Evolutionary conservation across 2,113 vertebrate species (phyloP).

Genomic region (Lepus europaeus): DNA sequence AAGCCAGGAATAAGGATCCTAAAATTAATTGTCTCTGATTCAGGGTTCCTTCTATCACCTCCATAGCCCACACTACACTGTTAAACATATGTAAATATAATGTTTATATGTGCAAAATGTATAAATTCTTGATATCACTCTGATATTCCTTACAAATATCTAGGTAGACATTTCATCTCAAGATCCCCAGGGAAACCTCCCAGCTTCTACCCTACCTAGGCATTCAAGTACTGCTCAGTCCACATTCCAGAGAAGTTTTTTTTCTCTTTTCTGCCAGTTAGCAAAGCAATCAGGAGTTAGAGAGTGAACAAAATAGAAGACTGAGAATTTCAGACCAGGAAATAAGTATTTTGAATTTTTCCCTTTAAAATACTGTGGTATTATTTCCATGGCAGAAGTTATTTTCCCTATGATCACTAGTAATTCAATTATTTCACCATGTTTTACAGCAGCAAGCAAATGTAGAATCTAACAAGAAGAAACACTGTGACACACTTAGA

Average conservation of each 20-base stretch:
- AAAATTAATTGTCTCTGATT: neutral
- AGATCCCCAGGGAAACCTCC: neutral
- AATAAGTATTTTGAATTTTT: constrained; percentile 7
- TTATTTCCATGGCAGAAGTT: constrained; percentile 12
- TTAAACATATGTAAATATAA: neutral
- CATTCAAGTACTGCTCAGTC: neutral
- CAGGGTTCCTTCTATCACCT: neutral
- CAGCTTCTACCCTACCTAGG: neutral
- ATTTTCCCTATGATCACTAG: constrained; percentile 67
- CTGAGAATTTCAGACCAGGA: neutral
- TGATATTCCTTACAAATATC: neutral
- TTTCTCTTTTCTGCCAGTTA: neutral
- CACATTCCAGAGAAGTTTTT: neutral
- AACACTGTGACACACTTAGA: constrained; percentile 68
- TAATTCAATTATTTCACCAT: constrained; percentile 84
- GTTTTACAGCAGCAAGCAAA: constrained; percentile 79
- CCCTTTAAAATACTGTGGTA: constrained; percentile 66
- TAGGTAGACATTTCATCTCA: neutral
- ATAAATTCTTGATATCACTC: neutral
- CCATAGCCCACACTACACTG: neutral
- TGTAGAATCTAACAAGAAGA: constrained; percentile 77
- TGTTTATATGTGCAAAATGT: neutral
- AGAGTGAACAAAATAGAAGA: neutral
- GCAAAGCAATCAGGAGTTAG: neutral
- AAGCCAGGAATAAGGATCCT: neutral